Base-by-base conservation (phyloP, 1,140 invertebrate species). In the Dinoponera quadriceps region DNA sequence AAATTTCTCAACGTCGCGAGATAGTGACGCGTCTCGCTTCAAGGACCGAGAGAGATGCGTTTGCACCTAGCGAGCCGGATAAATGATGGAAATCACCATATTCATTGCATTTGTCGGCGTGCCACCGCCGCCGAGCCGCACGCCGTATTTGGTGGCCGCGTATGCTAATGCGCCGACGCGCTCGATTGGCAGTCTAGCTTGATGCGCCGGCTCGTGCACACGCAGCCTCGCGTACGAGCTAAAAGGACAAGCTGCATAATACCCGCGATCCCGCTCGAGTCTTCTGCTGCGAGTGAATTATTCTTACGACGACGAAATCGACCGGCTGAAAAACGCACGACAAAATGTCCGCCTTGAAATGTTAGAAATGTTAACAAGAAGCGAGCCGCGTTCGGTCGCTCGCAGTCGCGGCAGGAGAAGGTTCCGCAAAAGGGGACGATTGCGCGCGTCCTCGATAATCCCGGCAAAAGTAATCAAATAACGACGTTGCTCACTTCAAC, bases 61-160 rank as follows among this genome's bases (percentile, higher is more conserved):
- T 88, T 86, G 84, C 87, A 85, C 86, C 80, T 85, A 82, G 71
- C 86, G 60, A 87, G 80, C 68, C 82, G 86, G 89, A 91, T 90
- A 90, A 91, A 91, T 90, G 89, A 93, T 90, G 89, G 77, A 83
- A 92, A 93, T 93, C 89, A 91, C 91, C 92, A 92, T 93, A 93
- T 92, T 91, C 89, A 92, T 92, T 91, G 90, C 88, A 90, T 91
- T 89, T 88, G 87, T 89, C 87, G 88, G 90, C 85, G 71, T 63
- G n/a, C 74, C 84, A 57, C 65, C 86, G 85, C 87, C 87, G 83
- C 81, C 88, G 86, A 91, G 85, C 82, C 78, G 83, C 18, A 25
- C 77, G 68, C 92, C 92, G 89, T 93, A 93, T 93, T 92, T 91
- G 92, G 92, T 77, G 78, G 81, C 49, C 74, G 85, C 90, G 66